phyloP scores from a whole-genome alignment of 2,888 invertebrate species.

The Apodemia duryi region DNA sequence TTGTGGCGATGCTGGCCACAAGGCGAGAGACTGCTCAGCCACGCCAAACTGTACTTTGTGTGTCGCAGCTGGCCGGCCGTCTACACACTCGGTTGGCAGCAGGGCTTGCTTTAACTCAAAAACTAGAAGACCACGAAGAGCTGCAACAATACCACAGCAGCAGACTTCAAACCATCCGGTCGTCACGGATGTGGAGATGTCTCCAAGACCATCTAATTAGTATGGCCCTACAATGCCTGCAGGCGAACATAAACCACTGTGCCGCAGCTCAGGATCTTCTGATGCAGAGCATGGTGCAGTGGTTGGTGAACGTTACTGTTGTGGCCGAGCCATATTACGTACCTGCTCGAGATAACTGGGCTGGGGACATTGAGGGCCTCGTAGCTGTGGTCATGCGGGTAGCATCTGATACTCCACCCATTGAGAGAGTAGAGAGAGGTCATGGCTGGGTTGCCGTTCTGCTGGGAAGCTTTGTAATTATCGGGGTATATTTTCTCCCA shows the following conservation, averaged over 20 bases:
- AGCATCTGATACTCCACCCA: neutral
- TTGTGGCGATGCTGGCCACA: no score
- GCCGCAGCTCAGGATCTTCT: neutral
- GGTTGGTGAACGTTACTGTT: neutral
- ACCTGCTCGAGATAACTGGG: neutral
- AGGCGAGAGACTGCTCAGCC: no score
- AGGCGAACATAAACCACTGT: conserved; percentile 14
- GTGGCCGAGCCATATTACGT: neutral
- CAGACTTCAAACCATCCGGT: no score
- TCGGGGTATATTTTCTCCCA: neutral
- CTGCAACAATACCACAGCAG: no score
- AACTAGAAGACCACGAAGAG: no score
- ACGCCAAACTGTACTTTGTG: no score
- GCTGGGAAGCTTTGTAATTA: neutral
- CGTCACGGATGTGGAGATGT: no score
- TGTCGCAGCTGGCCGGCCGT: no score
- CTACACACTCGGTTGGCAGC: no score
- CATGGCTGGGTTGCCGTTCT: neutral
- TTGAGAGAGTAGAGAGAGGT: neutral
- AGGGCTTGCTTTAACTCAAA: no score
- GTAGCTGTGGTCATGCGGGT: neutral
- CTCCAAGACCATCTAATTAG: no score
- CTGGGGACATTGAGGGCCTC: neutral
- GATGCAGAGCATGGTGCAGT: neutral
- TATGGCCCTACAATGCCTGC: neutral